These are phyloP conservation scores for Melanotaenia maccullochi DNA, from an alignment of 2,797 vertebrate species.

Conservation along the genomic window DNA sequence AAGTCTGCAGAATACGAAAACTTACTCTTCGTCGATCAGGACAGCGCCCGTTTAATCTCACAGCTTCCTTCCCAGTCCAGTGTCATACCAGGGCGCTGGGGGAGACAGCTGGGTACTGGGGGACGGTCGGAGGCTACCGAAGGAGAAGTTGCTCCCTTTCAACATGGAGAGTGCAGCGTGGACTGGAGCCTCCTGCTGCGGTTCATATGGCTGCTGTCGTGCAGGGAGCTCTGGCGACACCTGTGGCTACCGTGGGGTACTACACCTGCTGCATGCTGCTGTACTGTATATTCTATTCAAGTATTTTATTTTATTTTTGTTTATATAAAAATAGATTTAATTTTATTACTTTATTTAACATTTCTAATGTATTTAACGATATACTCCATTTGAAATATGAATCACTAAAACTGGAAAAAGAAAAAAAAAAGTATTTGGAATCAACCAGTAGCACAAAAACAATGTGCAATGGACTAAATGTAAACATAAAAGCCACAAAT, in stretches of 20 bases:
- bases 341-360: neutral
- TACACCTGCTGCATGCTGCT: constrained; percentile 16
- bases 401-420: too few relatives aligned
- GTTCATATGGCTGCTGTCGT: constrained; percentile 12
- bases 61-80: constrained; percentile 44
- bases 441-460: too few relatives aligned
- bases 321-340: too few relatives aligned
- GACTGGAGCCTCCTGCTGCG: constrained; percentile 52
- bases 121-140: constrained; percentile 40
- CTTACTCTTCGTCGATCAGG: constrained; percentile 64
- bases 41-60: constrained; percentile 37
- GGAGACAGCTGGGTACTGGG: constrained; percentile 15
- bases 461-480: too few relatives aligned
- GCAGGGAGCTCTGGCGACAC: constrained; percentile 52
- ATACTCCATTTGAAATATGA: too few relatives aligned
- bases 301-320: too few relatives aligned
- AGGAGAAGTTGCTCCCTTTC: constrained; percentile 68
- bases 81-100: constrained; percentile 59
- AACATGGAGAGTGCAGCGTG: constrained; percentile 72
- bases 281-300: neutral
- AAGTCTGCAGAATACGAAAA: constrained; percentile 28
- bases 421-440: too few relatives aligned
- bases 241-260: constrained; percentile 41
- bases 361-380: too few relatives aligned
- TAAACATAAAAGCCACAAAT: neutral